Evolutionary conservation across 2,113 vertebrate genomes (phyloP).

Genomic region (Pelecanoides urinatrix): DNA sequence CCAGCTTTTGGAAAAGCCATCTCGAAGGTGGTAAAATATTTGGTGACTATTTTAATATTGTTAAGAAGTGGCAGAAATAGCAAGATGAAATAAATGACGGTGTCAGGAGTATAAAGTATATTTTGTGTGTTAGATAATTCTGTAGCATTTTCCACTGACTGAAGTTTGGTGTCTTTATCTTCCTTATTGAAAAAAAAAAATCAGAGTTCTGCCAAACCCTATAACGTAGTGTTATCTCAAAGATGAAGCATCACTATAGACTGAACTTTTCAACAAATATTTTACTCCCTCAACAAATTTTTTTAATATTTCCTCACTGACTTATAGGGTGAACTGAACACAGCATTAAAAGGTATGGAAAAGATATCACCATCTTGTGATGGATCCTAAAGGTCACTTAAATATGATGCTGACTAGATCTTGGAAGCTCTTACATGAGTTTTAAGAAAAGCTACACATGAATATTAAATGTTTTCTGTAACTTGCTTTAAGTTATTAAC

Average conservation of each 20-base stretch:
- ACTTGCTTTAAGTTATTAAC: neutral
- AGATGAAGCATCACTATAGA: neutral
- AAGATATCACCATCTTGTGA: neutral
- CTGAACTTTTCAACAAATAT: neutral
- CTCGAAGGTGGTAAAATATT: neutral
- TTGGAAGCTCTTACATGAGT: neutral
- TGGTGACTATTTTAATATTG: neutral
- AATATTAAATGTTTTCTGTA: neutral
- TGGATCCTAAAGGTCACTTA: neutral
- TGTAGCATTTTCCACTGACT: neutral
- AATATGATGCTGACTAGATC: neutral
- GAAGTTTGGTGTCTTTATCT: neutral
- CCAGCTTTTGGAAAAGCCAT: neutral
- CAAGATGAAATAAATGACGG: neutral
- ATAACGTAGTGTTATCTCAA: neutral
- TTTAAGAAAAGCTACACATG: neutral
- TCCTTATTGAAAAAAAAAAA: neutral
- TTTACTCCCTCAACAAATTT: neutral
- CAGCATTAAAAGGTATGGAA: neutral
- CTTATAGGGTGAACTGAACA: neutral
- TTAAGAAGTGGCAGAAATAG: neutral
- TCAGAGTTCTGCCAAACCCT: neutral
- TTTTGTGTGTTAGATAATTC: neutral
- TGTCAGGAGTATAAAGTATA: neutral
- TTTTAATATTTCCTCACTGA: neutral